phyloP scores from a whole-genome alignment of 92 coral and sea anemone species.

The Pocillopora grandis region DNA sequence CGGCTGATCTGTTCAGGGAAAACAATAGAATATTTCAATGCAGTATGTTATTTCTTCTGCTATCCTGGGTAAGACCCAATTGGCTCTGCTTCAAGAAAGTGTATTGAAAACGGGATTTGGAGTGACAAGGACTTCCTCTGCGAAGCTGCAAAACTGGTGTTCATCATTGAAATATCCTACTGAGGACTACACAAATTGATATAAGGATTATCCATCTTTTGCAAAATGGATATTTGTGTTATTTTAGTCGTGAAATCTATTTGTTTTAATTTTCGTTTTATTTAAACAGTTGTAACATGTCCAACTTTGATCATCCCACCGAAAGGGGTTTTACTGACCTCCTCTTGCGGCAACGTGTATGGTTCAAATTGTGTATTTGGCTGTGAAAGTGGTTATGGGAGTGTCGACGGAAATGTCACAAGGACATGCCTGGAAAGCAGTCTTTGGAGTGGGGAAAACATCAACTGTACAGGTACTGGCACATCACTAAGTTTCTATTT shows the following conservation, averaged over 20 bases:
- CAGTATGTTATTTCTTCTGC: constrained; percentile 44
- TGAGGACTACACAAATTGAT: too few species aligned
- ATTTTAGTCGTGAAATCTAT: background rate
- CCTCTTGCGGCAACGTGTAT: constrained; percentile 3
- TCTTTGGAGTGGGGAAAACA: constrained; percentile 33
- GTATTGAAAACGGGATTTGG: constrained; percentile 44
- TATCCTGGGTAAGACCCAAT: constrained; percentile 11
- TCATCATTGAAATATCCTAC: too few species aligned
- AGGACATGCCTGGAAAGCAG: constrained; percentile 34
- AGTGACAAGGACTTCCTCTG: constrained; percentile 24
- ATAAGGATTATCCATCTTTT: background rate
- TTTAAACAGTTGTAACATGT: constrained; percentile 2
- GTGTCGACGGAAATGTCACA: background rate
- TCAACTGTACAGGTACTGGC: constrained; percentile 22
- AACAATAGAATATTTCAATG: constrained; percentile 2
- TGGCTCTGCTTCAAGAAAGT: constrained; percentile 28
- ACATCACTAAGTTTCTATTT: too few species aligned
- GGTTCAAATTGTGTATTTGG: constrained; percentile 29
- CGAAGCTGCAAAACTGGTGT: background rate
- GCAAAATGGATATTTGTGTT: background rate
- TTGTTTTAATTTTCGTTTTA: background rate
- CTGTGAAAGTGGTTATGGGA: constrained; percentile 28
- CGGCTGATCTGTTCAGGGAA: background rate
- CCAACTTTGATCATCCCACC: constrained; percentile 1
- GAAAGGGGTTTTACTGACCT: background rate